These are phyloP conservation scores for Aradophagus sp. DNA, from an alignment of 1,140 invertebrate genomes.

Conservation along the genomic window DNA sequence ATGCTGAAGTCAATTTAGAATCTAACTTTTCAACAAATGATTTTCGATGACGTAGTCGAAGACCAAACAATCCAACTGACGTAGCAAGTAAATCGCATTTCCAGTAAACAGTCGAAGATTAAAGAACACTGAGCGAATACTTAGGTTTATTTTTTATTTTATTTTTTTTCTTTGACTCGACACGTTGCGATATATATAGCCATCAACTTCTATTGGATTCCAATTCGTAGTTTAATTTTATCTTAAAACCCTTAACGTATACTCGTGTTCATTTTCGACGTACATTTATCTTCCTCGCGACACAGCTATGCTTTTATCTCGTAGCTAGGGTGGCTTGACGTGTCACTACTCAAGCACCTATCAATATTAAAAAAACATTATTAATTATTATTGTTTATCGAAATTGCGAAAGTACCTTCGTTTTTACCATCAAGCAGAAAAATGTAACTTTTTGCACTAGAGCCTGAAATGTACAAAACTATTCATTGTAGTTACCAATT, in stretches of 20 bases:
- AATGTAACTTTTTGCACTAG: no score
- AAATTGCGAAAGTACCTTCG: no score
- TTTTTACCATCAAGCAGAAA: no score
- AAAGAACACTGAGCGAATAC: conserved; percentile 7
- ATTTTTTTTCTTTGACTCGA: no score
- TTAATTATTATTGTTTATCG: conserved; percentile 1
- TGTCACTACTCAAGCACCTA: background rate
- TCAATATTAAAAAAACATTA: background rate
- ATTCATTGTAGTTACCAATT: no score
- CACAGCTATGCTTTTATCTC: conserved; percentile 27
- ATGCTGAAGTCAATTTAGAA: no score
- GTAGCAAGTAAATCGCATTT: no score
- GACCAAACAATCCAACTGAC: no score
- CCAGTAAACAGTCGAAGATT: conserved; percentile 14
- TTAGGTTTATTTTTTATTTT: conserved; percentile 19
- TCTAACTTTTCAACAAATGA: no score
- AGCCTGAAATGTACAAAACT: no score
- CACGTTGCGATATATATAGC: conserved; percentile 32
- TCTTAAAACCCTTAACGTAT: conserved; percentile 40
- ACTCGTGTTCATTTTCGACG: conserved; percentile 27
- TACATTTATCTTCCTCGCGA: conserved; percentile 18
- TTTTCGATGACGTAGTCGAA: no score
- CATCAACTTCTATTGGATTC: conserved; percentile 36
- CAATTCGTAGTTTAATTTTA: conserved; percentile 53
- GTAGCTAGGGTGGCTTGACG: conserved; percentile 3